Conservation (phyloP, 2,113 vertebrate species). For the Gymnorhina tibicen region DNA sequence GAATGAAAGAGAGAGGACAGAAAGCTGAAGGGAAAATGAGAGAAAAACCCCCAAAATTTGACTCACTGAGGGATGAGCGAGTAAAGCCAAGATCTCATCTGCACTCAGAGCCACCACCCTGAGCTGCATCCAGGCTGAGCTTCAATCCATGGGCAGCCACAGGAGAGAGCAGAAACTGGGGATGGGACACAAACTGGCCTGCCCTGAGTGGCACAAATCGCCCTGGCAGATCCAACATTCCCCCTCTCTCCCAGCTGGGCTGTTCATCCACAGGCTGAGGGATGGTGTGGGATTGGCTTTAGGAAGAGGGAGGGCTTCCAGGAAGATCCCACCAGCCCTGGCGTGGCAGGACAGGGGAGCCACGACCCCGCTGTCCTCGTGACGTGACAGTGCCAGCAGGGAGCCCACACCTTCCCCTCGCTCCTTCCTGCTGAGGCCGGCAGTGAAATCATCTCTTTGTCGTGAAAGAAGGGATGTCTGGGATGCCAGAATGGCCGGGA, state of each 20-base stretch:
- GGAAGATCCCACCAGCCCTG: rapidly evolving
- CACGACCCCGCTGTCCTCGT: rapidly evolving
- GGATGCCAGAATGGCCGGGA: not conserved
- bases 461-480: not conserved
- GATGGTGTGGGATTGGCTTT: rapidly evolving
- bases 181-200: rapidly evolving
- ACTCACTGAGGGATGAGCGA: not conserved
- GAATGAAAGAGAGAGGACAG: not conserved
- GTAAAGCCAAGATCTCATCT: not conserved
- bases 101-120: not conserved
- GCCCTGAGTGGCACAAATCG: rapidly evolving
- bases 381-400: not conserved
- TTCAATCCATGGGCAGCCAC: not conserved
- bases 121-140: not conserved
- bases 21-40: not conserved
- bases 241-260: not conserved
- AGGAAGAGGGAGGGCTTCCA: not conserved
- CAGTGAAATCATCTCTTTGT: rapidly evolving
- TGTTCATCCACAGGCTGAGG: not conserved
- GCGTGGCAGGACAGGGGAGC: not conserved
- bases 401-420: not conserved
- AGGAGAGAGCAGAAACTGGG: not conserved
- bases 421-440: not conserved
- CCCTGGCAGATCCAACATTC: rapidly evolving
- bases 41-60: not conserved